Base-by-base conservation (phyloP, 2,113 vertebrate genomes). In the Microcebus ravelobensis region DNA sequence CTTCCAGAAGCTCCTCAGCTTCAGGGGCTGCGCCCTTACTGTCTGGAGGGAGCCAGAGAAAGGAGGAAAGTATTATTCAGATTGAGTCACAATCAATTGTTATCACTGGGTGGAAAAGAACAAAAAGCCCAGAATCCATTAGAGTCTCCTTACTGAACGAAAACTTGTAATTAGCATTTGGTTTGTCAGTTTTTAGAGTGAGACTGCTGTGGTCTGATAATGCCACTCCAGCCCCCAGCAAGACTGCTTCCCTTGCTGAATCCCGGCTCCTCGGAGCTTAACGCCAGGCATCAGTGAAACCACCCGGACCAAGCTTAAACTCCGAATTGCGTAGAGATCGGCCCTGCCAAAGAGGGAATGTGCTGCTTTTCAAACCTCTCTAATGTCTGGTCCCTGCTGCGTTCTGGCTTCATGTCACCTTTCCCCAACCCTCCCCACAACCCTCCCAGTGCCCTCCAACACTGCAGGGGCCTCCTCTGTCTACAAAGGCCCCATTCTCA, bases 111-210 rank as follows among this genome's bases (percentile, higher is more conserved):
- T 20, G 23, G 55, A 83, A 96, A 97, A 20, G 25, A 97, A 76
- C 34, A 79, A 65, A 81, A 97, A 86, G 42, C 0, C 73, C 45
- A 76, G 82, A 45, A 71, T 65, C 87, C 96, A 45, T 87, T 71
- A 48, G 77, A 79, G 31, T 29, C 48, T 89, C 50, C 48, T 81
- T 11, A 27, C 65, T 65, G 39, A 76, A 61, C 83, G 77, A 70
- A 84, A 95, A 74, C 68, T 67, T 73, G 88, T 8, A 15, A 89
- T 96, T 90, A 84, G 57, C 9, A 93, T 96, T 97, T 93, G 52
- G 67, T 91, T 48, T 50, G 39, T 13, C 13, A 8, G 87, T 87
- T 86, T 96, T 80, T 88, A 70, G 76, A 90, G 59, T 39, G 96
- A 94, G 39, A 83, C 91, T 90, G 81, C 45, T 4, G 17, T 0